phyloP scores from a whole-genome alignment of 2,113 vertebrate species.

The Craseonycteris thonglongyai region DNA sequence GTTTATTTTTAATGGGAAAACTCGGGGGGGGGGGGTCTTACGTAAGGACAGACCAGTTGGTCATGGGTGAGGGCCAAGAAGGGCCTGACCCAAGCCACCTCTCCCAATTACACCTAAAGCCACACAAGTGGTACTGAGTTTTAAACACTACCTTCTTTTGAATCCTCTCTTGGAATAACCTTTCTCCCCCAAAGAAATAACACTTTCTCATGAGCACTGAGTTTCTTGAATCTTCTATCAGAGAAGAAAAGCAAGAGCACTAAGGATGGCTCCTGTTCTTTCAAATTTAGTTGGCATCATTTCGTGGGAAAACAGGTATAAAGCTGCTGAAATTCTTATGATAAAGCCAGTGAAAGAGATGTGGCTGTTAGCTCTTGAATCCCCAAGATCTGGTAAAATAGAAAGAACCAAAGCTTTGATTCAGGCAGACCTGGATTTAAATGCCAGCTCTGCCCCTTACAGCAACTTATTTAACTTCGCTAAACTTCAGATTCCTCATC shows the following conservation, averaged over 20 bases:
- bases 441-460: not conserved
- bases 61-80: not conserved
- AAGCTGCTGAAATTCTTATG: not conserved
- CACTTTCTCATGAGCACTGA: not conserved
- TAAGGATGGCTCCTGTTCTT: not conserved
- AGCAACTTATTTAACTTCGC: not conserved
- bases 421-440: not conserved
- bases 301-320: not conserved
- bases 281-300: not conserved
- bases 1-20: not conserved
- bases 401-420: not conserved
- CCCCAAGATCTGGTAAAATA: not conserved
- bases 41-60: not conserved
- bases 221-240: not conserved
- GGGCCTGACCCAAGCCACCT: not conserved
- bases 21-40: too few relatives aligned
- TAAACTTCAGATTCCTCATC: not conserved
- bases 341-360: not conserved
- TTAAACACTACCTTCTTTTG: not conserved
- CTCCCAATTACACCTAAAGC: not conserved
- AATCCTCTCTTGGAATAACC: not conserved
- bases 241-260: not conserved
- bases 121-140: not conserved
- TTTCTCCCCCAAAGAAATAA: not conserved
- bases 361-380: not conserved